Base-by-base conservation (phyloP, 2,113 vertebrate species). In the Motacilla alba region DNA sequence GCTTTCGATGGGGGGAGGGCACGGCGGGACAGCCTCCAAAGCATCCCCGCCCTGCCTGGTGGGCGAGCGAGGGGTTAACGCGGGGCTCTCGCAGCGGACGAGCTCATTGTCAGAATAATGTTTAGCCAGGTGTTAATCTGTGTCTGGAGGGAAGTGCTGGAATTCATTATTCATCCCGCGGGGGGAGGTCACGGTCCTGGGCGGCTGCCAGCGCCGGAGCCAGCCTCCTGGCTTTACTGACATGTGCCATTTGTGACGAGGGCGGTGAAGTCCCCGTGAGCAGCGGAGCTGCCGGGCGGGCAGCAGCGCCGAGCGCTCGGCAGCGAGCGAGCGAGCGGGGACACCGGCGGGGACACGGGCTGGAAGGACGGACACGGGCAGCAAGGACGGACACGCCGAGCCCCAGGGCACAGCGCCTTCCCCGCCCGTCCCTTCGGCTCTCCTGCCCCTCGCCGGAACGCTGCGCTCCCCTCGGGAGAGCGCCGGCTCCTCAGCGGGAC, bases 61-160 rank as follows among this genome's bases (percentile, higher is more conserved):
- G 50, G 89, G 96, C 70, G 78, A 77, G 80, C 33, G 8, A 91
- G 85, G 96, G 96, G 96, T 97, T 98, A 97, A 97, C 50, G 39
- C 30, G 21, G 73, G 58, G 69, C 83, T 96, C 95, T 88, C 67
- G 11, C n/a, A 47, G 55, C 4, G 91, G 90, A 84, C 89, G 52
- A 19, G 90, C 90, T 94, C 94, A 58, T 96, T 98, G 97, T 98
- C 97, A 97, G 94, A 98, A 96, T 97, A 90, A 98, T 98, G 97
- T 98, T 98, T 97, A 98, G 96, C 97, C 98, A 98, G 98, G 98
- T 98, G 98, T 98, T 98, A 98, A 98, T 98, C 96, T 63, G 92
- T 96, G 97, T 97, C 97, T 96, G 91, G 56, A 98, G 97, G 97
- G 95, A 95, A 97, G 96, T 41, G 82, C 96, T 97, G 97, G 97